phyloP scores from a whole-genome alignment of 2,113 vertebrate species.

The Parus major region DNA sequence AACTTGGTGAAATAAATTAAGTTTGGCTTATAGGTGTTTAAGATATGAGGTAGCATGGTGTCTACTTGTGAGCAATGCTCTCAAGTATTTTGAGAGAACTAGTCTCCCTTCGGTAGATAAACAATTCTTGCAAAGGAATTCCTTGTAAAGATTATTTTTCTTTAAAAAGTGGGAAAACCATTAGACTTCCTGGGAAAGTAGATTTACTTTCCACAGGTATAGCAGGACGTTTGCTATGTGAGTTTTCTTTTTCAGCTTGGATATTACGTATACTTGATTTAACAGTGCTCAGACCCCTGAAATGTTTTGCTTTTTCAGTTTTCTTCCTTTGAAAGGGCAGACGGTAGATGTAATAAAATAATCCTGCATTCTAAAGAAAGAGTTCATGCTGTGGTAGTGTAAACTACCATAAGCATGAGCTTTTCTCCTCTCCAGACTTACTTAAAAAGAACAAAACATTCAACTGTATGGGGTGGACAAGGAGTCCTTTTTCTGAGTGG shows the following conservation, averaged over 20 bases:
- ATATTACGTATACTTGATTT: neutral
- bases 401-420: neutral
- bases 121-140: neutral
- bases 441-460: neutral
- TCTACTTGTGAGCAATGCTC: neutral
- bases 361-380: neutral
- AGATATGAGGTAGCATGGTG: neutral
- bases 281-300: neutral
- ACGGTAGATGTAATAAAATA: neutral
- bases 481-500: neutral
- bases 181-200: neutral
- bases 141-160: neutral
- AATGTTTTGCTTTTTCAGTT: neutral
- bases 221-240: neutral
- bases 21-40: neutral
- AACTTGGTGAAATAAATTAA: neutral
- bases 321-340: neutral
- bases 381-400: neutral
- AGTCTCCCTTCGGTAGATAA: neutral
- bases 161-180: neutral
- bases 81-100: neutral
- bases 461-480: neutral
- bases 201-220: neutral
- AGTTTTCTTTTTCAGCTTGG: neutral
- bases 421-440: neutral